Evolutionary conservation across 2,888 invertebrate genomes (phyloP).

Genomic region (Drosophila meridiana): DNA sequence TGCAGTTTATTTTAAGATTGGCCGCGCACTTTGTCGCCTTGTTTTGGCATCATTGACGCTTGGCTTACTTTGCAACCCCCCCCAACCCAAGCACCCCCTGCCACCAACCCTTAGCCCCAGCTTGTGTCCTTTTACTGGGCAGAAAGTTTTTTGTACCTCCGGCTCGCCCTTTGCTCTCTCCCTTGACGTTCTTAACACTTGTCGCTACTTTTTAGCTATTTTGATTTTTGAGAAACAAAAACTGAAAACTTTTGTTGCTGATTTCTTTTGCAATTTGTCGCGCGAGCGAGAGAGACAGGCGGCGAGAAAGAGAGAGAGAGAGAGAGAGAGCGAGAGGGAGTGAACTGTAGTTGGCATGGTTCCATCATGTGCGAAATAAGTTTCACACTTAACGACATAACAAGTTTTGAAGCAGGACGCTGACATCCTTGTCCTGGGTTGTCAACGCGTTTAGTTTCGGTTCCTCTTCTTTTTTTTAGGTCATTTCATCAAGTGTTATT

Average conservation of each 20-base stretch:
- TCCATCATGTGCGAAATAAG: conserved; percentile 80
- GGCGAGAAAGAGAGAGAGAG: not conserved
- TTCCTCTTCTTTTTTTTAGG: conserved; percentile 35
- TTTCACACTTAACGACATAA: conserved; percentile 81
- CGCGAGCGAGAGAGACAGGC: not conserved
- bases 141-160: conserved; percentile 48
- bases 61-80: conserved; percentile 55
- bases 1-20: conserved; percentile 81
- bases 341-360: conserved; percentile 33
- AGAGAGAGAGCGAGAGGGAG: not conserved
- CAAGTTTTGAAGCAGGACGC: conserved; percentile 64
- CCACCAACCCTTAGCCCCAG: not conserved
- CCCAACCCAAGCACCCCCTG: not conserved
- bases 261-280: conserved; percentile 77
- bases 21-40: conserved; percentile 76
- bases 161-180: conserved; percentile 2
- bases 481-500: conserved; percentile 61
- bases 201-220: conserved; percentile 81
- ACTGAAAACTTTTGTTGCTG: conserved; percentile 78
- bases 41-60: conserved; percentile 60
- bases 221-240: conserved; percentile 78
- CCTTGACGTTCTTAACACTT: conserved; percentile 58
- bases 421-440: conserved; percentile 63
- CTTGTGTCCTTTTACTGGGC: conserved; percentile 37
- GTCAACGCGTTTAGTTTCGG: conserved; percentile 48